Conservation (phyloP, 2,113 vertebrate species). For the Urocitellus parryii region DNA sequence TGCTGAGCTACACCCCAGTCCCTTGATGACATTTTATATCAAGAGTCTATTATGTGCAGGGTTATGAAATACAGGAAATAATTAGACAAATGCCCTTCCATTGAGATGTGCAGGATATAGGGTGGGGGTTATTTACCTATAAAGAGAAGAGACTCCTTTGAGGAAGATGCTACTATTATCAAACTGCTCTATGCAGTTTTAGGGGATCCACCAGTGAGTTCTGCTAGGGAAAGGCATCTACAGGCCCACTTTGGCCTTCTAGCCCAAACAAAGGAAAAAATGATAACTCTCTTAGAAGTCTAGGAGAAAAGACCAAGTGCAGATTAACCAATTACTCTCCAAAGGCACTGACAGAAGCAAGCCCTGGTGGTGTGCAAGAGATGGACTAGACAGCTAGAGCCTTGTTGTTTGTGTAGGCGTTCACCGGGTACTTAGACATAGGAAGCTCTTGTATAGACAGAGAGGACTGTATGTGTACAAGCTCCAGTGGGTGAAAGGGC, state of each 20-base stretch:
- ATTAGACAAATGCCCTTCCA: neutral
- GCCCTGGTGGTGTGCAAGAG: neutral
- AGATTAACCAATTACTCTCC: neutral
- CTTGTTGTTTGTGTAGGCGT: neutral
- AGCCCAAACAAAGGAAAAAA: neutral
- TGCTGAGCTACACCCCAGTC: no score
- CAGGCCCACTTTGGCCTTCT: neutral
- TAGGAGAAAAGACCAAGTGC: neutral
- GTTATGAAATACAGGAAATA: neutral
- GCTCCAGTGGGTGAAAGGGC: neutral
- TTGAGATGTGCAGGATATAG: neutral
- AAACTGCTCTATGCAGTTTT: neutral
- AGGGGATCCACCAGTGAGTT: neutral
- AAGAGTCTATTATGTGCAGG: neutral
- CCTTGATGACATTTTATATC: no score
- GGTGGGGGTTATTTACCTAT: neutral
- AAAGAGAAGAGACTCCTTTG: neutral
- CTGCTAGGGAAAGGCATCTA: neutral
- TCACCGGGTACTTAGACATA: neutral
- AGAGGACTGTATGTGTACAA: no score
- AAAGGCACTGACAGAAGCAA: neutral
- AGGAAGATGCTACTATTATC: neutral
- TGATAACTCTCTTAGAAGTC: neutral
- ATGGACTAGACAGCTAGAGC: neutral
- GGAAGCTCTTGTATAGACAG: neutral